Evolutionary conservation across 2,888 invertebrate species (phyloP), one percentile per base, ranked within the genome.

Genomic region (Brachypalpus laphriformis): DNA sequence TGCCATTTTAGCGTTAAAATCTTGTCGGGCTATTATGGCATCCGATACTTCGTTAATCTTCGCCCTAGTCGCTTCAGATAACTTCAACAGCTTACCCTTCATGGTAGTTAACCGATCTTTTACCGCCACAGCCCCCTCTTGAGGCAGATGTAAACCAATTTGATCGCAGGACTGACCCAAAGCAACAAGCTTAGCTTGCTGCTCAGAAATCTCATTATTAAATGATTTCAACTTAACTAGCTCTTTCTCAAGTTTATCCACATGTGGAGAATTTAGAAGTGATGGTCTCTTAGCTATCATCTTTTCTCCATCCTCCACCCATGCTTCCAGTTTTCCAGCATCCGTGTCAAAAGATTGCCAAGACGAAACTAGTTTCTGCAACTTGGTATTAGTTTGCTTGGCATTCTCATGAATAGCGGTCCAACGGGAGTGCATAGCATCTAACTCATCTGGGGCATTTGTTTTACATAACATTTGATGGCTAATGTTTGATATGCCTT

Each of bases 261-360:
- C 93, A 89, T 96, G 95, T 0, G 96, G 95, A 0, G 95, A 95
- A 87, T 95, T 95, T 0, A 95, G 90, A 37, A 95, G 94, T 7
- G 94, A 90, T 2, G 93, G 93, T 78, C 94, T 93, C 78, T 93
- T 93, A 11, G 93, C 92, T 6, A 95, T 91, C 3, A 93, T 89
- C 89, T 94, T 94, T 89, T 96, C 95, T 0, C 95, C 95, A 85
- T 94, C 93, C 87, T 93, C 92, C 78, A 96, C 93, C 98, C 98
- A 98, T 5, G 94, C 93, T 89, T 96, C 95, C 57, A 98, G 93
- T 89, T 96, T 95, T 20, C 94, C 94, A 0, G 96, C 94, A 88
- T 96, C 96, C 2, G 93, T 93, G 90, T 97, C 97, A 89, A 98
- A 97, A 66, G 95, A 95, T 87, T 95, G 94, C 98, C 97, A 98